Percentiles rank a stretch among this genome's conserved stretches.
These are phyloP conservation scores for Azemiops feae DNA, from an alignment of 2,113 vertebrate species.

Conservation along the genomic window DNA sequence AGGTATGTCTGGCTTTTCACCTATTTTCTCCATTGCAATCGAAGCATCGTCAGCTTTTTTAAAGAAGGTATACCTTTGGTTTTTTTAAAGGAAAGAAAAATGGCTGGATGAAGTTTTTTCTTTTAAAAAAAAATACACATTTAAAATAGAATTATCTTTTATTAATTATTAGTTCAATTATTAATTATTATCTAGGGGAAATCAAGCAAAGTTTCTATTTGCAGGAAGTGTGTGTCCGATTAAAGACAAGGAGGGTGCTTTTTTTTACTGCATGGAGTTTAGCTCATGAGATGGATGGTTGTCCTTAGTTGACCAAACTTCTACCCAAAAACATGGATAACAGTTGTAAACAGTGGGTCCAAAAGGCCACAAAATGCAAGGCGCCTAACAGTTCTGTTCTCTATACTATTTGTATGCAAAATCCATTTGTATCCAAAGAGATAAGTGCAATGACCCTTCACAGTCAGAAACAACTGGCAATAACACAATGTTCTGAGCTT, in stretches of 20 bases:
- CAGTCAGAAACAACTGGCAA: background rate
- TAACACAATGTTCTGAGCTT: background rate
- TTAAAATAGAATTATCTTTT: background rate
- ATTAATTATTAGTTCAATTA: background rate
- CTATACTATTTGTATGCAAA: background rate
- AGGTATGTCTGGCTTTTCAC: background rate
- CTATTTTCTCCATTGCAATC: background rate
- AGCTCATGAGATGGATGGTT: background rate
- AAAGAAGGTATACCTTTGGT: background rate
- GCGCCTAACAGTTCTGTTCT: background rate
- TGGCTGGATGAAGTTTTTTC: background rate
- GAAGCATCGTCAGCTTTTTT: background rate
- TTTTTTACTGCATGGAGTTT: background rate
- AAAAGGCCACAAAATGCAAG: background rate
- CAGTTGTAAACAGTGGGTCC: background rate
- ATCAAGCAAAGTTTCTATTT: background rate
- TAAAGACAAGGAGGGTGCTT: background rate
- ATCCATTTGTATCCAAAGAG: background rate
- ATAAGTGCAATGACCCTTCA: background rate
- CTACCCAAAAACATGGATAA: background rate
- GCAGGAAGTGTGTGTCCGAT: no score
- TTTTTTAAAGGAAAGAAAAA: background rate
- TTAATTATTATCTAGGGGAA: background rate
- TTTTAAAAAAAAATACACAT: background rate
- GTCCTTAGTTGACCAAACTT: background rate